A percentile compares a stretch with the other conserved stretches of the same genome.
Evolutionary conservation across 2,888 invertebrate species (phyloP).

Genomic region (Leptinotarsa haldemani): DNA sequence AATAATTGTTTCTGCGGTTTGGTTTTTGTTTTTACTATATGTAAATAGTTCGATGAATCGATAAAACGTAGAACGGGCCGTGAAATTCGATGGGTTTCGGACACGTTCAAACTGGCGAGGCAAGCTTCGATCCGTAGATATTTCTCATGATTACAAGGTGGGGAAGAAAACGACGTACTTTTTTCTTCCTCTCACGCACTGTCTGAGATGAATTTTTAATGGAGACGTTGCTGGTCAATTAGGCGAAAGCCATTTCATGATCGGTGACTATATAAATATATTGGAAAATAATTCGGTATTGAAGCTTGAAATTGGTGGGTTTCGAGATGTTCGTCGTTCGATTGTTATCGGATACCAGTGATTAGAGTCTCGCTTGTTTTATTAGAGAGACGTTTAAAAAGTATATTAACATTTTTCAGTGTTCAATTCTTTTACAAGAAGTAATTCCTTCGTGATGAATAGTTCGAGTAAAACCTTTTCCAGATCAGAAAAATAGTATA

Average conservation of each 20-base stretch:
- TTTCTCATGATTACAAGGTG: constrained; percentile 30
- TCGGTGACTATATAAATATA: constrained; percentile 23
- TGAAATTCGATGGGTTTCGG: constrained; percentile 38
- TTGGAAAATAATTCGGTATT: constrained; percentile 29
- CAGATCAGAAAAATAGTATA: no score
- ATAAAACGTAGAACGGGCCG: constrained; percentile 26
- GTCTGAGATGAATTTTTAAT: constrained; percentile 25
- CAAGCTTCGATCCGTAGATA: constrained; percentile 20
- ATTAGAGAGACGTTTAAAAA: constrained; percentile 1
- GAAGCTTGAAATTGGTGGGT: constrained; percentile 27
- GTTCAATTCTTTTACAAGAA: no score
- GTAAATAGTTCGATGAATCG: constrained; percentile 28
- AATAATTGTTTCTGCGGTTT: constrained; percentile 32
- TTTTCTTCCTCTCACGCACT: constrained; percentile 22
- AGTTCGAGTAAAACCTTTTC: no score
- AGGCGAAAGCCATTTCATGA: constrained; percentile 7
- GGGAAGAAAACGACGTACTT: constrained; percentile 7
- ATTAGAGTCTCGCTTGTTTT: constrained; percentile 10
- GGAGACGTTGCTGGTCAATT: constrained; percentile 29
- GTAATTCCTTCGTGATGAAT: no score
- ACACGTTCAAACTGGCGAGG: constrained; percentile 28
- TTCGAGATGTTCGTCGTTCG: constrained; percentile 5
- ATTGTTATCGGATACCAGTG: constrained; percentile 13
- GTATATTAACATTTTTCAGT: not conserved
- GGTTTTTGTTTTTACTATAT: constrained; percentile 23